phyloP scores from a whole-genome alignment of 2,888 invertebrate species.

The Hirtodrosophila alboralis region DNA sequence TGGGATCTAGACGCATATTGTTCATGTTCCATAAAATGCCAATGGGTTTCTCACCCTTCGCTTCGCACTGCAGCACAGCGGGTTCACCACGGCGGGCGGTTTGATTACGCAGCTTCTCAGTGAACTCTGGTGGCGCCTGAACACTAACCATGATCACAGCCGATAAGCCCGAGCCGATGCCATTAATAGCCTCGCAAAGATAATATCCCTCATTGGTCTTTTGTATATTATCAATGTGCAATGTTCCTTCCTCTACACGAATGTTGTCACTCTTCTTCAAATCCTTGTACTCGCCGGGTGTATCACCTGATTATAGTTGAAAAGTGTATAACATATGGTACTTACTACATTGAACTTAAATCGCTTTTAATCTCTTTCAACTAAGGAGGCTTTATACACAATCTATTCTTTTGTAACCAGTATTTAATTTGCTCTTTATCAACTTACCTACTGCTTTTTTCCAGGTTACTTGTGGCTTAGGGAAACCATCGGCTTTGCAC shows the following conservation, averaged over 20 bases:
- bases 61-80: constrained; percentile 95
- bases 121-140: constrained; percentile 97
- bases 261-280: constrained; percentile 95
- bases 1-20: constrained; percentile 95
- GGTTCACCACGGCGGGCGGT: constrained; percentile 95
- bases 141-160: constrained; percentile 97
- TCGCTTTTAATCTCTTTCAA: no score
- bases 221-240: constrained; percentile 94
- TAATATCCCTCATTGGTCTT: constrained; percentile 98
- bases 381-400: no score
- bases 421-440: no score
- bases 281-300: constrained; percentile 96
- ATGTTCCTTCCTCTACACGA: constrained; percentile 96
- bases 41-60: constrained; percentile 97
- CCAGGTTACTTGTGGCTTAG: constrained; percentile 97
- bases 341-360: no score
- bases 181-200: constrained; percentile 97
- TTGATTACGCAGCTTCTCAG: constrained; percentile 95
- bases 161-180: constrained; percentile 96
- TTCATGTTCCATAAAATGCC: constrained; percentile 98
- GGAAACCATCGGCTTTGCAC: constrained; percentile 98
- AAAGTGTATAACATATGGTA: no score
- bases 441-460: constrained; percentile 96
- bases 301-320: constrained; percentile 87
- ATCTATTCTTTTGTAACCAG: no score